A percentile compares a stretch with the other conserved stretches of the same genome.
phyloP scores from a whole-genome alignment of 1,140 invertebrate species.

The Bilobella aurantiaca region DNA sequence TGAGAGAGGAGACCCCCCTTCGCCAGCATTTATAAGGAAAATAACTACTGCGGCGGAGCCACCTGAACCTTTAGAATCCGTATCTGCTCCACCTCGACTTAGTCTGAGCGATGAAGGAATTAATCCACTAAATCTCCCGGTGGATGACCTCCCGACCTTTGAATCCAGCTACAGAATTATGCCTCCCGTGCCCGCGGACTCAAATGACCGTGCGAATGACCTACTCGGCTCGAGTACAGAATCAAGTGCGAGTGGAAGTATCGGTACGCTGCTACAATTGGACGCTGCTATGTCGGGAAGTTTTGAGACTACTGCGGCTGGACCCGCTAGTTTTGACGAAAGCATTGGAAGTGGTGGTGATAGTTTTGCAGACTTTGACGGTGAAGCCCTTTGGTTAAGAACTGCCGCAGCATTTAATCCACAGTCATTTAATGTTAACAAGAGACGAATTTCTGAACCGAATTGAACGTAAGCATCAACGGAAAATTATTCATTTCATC shows the following conservation, averaged over 20 bases:
- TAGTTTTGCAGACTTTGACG: conserved; percentile 7
- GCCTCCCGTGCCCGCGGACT: neutral
- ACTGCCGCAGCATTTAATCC: conserved; percentile 24
- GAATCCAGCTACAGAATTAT: neutral
- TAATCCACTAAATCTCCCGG: neutral
- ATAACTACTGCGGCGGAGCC: too few relatives aligned
- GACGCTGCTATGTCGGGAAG: too few relatives aligned
- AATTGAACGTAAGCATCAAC: too few relatives aligned
- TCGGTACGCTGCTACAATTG: too few relatives aligned
- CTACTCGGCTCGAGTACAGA: too few relatives aligned
- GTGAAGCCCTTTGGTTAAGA: conserved; percentile 27
- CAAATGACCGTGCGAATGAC: too few relatives aligned
- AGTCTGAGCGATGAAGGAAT: neutral
- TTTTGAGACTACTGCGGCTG: too few relatives aligned
- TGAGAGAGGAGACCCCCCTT: conserved; percentile 1
- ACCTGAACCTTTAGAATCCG: too few relatives aligned
- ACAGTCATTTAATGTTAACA: conserved; percentile 28
- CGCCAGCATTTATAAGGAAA: neutral
- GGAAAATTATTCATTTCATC: too few relatives aligned
- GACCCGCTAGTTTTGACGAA: too few relatives aligned
- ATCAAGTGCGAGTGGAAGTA: too few relatives aligned
- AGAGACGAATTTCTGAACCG: conserved; percentile 28
- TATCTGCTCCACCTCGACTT: neutral
- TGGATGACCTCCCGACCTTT: neutral
- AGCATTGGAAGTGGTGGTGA: neutral